Base-by-base conservation (phyloP, 2,113 vertebrate genomes). In the Hepsetus odoe region DNA sequence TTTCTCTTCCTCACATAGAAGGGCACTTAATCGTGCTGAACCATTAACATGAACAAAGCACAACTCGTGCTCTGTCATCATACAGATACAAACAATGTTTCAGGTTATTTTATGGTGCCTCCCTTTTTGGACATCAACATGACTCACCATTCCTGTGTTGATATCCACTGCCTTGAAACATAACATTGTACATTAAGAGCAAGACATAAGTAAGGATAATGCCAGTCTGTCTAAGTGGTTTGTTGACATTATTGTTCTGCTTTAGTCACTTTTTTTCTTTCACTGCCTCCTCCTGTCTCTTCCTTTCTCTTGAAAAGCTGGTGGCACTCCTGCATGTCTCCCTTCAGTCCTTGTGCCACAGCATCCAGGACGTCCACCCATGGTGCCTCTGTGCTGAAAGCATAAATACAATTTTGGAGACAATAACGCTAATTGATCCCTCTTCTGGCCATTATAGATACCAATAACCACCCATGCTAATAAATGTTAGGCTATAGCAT, bases 231-330 rank as follows among this genome's bases (percentile, higher is more conserved):
- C 49, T 30, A 42, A 33, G 16, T 76, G 51, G 35, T 69, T 69
- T 77, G 67, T 78, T 71, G 66, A 66, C 51, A 46, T 24, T 46
- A 69, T 69, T 46, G 51, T 46, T 69, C 24, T 42, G 18, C 30
- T 32, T 59, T 16, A 40, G 24, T 58, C 20, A 9, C 20, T 8
- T 53, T 53, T 5, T 38, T 20, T 38, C 49, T n/a, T n/a, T 55
- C 26, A 26, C 26, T 32, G 20, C 65, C 28, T 16, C 70, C 49
- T 56, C 32, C 11, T 40, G n/a, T 4, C 22, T 32, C 51, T 42
- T 56, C 32, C 32, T 46, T 67, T 24, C 62, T 77, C 16, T 13
- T 74, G 11, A 61, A 64, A n/a, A 55, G 18, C n/a, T 20, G 22
- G 5, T 16, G 22, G 2, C n/a, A 33, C 16, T 18, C 22, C 40